Conservation (phyloP, 2,113 vertebrate genomes). For the Acanthochromis polyacanthus region DNA sequence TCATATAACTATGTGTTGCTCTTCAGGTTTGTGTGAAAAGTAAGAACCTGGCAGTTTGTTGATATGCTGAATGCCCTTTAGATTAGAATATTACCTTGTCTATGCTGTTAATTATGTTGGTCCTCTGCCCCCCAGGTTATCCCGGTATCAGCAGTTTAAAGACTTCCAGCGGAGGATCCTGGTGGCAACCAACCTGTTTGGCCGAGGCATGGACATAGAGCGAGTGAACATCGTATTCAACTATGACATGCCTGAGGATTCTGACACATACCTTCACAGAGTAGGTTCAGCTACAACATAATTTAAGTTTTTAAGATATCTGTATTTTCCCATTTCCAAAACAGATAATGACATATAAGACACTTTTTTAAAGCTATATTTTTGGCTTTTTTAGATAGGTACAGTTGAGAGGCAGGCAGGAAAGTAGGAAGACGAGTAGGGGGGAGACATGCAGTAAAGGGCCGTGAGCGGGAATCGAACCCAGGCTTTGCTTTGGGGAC, state of each 20-base stretch:
- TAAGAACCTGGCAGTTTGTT: neutral
- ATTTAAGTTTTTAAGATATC: no score
- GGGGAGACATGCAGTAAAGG: no score
- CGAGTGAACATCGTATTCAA: slow-evolving; percentile 93
- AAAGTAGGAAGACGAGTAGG: no score
- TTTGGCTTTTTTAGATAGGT: no score
- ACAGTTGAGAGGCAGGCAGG: no score
- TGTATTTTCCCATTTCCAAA: neutral
- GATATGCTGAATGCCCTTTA: neutral
- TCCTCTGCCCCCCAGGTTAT: slow-evolving; percentile 76
- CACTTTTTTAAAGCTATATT: no score
- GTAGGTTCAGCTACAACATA: slow-evolving; percentile 72
- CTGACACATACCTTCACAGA: slow-evolving; percentile 92
- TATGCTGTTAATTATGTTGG: neutral
- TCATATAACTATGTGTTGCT: no score
- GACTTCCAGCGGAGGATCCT: slow-evolving; percentile 92
- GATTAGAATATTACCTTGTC: neutral
- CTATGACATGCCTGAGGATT: slow-evolving; percentile 94
- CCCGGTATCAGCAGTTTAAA: slow-evolving; percentile 92
- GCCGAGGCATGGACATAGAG: slow-evolving; percentile 94
- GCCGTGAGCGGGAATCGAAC: no score
- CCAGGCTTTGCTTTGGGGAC: no score
- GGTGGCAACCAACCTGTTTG: slow-evolving; percentile 92
- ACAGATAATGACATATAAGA: no score
- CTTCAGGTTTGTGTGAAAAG: neutral